Evolutionary conservation across 2,797 vertebrate genomes (phyloP).

Genomic region (Xyrichtys novacula): DNA sequence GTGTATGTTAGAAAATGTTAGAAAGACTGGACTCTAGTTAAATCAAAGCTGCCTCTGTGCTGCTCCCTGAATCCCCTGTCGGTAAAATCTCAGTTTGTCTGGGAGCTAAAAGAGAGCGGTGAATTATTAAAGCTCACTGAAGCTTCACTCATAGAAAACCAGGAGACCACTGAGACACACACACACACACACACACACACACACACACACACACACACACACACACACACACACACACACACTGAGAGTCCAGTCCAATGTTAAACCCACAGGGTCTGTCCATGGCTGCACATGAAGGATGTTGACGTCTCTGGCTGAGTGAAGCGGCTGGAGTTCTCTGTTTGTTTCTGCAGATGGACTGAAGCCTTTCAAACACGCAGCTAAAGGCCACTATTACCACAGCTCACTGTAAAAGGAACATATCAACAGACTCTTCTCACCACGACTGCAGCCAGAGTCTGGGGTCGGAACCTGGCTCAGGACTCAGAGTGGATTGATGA

Average conservation of each 20-base stretch:
- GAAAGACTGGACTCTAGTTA: constrained; percentile 58
- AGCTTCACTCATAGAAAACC: constrained; percentile 71
- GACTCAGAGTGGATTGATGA: constrained; percentile 32
- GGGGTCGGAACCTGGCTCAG: constrained; percentile 9
- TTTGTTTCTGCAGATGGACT: constrained; percentile 59
- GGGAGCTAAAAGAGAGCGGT: constrained; percentile 73
- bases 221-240: constrained; percentile 33
- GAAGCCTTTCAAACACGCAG: constrained; percentile 48
- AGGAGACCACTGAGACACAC: constrained; percentile 51
- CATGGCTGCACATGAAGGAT: constrained; percentile 66
- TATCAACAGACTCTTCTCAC: constrained; percentile 15
- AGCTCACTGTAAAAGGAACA: constrained; percentile 30
- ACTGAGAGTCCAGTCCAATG: constrained; percentile 52
- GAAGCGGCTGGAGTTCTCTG: constrained; percentile 67
- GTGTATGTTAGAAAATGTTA: neutral
- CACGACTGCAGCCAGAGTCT: constrained; percentile 29
- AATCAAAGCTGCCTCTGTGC: constrained; percentile 75
- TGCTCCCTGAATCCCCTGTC: constrained; percentile 65
- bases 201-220: constrained; percentile 30
- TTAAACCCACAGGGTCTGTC: constrained; percentile 63
- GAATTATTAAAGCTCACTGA: constrained; percentile 81
- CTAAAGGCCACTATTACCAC: constrained; percentile 49
- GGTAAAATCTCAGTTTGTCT: constrained; percentile 76
- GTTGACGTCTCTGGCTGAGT: constrained; percentile 71
- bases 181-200: constrained; percentile 33